Evolutionary conservation across 2,797 vertebrate species (phyloP).

Genomic region (Melanogrammus aeglefinus): DNA sequence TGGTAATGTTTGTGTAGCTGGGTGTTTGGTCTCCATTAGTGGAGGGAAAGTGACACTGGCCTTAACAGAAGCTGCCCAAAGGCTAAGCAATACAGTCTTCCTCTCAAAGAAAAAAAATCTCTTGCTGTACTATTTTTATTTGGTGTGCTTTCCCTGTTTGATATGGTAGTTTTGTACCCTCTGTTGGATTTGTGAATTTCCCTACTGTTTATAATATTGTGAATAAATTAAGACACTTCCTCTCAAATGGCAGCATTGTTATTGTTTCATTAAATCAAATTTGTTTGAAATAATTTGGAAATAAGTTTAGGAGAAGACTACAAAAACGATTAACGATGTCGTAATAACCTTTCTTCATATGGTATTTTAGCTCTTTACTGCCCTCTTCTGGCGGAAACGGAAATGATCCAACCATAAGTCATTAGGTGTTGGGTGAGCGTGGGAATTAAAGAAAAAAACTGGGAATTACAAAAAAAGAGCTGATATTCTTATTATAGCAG

Average conservation of each 20-base stretch:
- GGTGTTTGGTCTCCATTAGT: slow-evolving; percentile 24
- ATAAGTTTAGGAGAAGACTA: neutral
- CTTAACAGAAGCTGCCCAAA: slow-evolving; percentile 27
- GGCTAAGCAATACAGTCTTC: slow-evolving; percentile 14
- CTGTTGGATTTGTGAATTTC: slow-evolving; percentile 57
- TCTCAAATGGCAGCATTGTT: slow-evolving; percentile 5
- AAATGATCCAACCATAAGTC: neutral
- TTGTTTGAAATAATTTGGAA: neutral
- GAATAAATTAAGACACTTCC: slow-evolving; percentile 71
- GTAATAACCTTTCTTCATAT: neutral
- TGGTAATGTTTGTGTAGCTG: slow-evolving; percentile 19
- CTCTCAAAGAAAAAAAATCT: neutral
- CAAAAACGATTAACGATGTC: neutral
- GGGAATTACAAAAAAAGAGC: too few species aligned
- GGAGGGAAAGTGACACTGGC: slow-evolving; percentile 16
- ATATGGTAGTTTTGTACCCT: slow-evolving; percentile 40
- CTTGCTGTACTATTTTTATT: slow-evolving; percentile 11
- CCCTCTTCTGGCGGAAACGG: slow-evolving; percentile 49
- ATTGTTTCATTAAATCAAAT: neutral
- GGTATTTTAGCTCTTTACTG: slow-evolving; percentile 36
- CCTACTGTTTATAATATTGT: slow-evolving; percentile 66
- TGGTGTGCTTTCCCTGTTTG: slow-evolving; percentile 41
- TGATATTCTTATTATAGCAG: neutral
- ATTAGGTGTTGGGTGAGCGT: neutral
- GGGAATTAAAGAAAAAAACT: too few species aligned